Percentiles rank a stretch among this genome's conserved stretches.
These are phyloP conservation scores for Cebidichthys violaceus DNA, from an alignment of 2,113 vertebrate species.

Conservation along the genomic window DNA sequence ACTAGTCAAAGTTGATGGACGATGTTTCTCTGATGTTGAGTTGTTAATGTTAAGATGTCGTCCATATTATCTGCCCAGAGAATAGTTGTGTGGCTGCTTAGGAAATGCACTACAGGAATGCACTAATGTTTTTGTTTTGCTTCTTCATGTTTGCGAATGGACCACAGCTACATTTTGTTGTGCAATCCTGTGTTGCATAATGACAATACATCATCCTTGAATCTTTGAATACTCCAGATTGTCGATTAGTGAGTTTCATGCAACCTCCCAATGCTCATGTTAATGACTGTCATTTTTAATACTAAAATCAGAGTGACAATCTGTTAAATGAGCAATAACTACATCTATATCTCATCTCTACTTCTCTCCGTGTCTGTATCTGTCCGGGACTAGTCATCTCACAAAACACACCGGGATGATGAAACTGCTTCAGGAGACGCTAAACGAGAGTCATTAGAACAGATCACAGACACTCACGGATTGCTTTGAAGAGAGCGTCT, in stretches of 20 bases:
- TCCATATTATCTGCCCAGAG: too few species aligned
- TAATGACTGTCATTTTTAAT: constrained; percentile 27
- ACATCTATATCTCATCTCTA: constrained; percentile 3
- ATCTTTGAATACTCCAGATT: not conserved
- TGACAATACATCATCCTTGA: not conserved
- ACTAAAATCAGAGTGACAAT: constrained; percentile 39
- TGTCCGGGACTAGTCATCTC: constrained; percentile 22
- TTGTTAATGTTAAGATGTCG: too few species aligned
- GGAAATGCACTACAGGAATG: too few species aligned
- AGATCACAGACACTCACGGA: constrained; percentile 37
- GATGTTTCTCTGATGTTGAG: too few species aligned
- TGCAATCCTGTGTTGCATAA: not conserved
- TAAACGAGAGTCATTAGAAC: constrained; percentile 56
- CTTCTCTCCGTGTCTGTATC: constrained; percentile 35
- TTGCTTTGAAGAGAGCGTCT: constrained; percentile 48
- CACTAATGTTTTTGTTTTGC: not conserved
- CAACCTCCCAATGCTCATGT: constrained; percentile 11
- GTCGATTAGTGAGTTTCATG: not conserved
- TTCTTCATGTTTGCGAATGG: not conserved
- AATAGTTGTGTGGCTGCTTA: too few species aligned
- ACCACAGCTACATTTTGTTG: too few species aligned
- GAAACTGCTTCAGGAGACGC: constrained; percentile 36
- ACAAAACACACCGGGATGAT: constrained; percentile 33
- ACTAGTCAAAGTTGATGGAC: too few species aligned
- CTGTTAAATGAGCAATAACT: constrained; percentile 45